Percentiles rank a stretch among this genome's conserved stretches.
phyloP scores from a whole-genome alignment of 2,113 vertebrate species.

The Oreochromis tanganicae region DNA sequence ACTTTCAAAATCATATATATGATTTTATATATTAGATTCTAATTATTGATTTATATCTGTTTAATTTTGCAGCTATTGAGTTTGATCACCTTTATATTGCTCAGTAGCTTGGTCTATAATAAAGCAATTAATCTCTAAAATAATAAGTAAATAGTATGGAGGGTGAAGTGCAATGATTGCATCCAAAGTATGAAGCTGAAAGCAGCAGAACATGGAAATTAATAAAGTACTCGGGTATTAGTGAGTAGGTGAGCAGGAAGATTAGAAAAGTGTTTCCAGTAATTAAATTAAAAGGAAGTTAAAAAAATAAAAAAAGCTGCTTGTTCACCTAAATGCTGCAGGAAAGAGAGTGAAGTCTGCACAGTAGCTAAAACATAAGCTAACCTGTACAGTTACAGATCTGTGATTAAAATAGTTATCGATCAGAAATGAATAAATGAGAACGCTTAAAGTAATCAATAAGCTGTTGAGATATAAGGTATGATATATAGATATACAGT shows the following conservation, averaged over 20 bases:
- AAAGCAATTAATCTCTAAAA: not conserved
- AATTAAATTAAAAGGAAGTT: not conserved
- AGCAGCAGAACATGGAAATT: not conserved
- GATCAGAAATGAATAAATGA: not conserved
- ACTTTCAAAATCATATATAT: not conserved
- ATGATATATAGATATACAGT: not conserved
- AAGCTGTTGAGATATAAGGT: not conserved
- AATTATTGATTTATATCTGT: not conserved
- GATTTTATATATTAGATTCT: not conserved
- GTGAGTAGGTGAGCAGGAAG: not conserved
- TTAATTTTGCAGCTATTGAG: not conserved
- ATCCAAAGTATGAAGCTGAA: not conserved
- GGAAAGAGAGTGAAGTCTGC: not conserved
- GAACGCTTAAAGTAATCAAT: not conserved
- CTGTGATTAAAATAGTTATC: not conserved
- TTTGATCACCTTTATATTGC: not conserved
- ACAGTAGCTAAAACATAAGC: not conserved
- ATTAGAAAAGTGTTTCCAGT: not conserved
- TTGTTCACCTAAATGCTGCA: not conserved
- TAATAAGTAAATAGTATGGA: not conserved
- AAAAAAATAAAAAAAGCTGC: not conserved
- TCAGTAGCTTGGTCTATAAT: not conserved
- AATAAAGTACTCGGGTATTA: not conserved
- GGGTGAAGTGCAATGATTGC: not conserved
- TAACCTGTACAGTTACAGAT: not conserved